These are phyloP conservation scores for Amiota communis DNA, from an alignment of 2,888 invertebrate species.

Conservation along the genomic window DNA sequence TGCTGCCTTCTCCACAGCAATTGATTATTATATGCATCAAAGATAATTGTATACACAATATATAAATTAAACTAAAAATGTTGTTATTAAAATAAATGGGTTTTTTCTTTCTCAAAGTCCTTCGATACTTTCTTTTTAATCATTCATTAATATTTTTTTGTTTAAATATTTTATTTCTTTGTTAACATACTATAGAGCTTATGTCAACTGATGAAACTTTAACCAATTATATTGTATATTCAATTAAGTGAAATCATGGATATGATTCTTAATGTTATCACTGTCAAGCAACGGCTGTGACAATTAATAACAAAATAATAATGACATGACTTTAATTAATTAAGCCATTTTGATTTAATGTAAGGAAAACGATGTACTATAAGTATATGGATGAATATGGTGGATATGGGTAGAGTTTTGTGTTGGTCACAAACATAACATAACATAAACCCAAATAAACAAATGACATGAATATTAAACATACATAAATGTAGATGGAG, in stretches of 20 bases:
- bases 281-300: conserved; percentile 1
- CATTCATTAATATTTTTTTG: too few species aligned
- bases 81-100: too few species aligned
- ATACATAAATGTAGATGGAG: background rate
- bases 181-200: too few species aligned
- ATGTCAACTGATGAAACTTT: background rate
- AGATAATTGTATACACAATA: conserved; percentile 58
- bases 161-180: too few species aligned
- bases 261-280: background rate
- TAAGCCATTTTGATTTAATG: conserved; percentile 14
- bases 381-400: background rate
- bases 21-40: conserved; percentile 93
- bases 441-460: conserved; percentile 47
- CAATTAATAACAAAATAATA: conserved; percentile 6
- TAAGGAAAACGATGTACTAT: background rate
- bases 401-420: conserved; percentile 50
- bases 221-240: conserved; percentile 18
- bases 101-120: too few species aligned
- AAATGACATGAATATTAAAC: conserved; percentile 18
- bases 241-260: conserved; percentile 4
- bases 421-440: conserved; percentile 31
- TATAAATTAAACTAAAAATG: too few species aligned
- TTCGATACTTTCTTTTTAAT: too few species aligned
- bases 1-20: conserved; percentile 96
- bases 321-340: conserved; percentile 26